Evolutionary conservation across 2,113 vertebrate species (phyloP).

Genomic region (Agelaius phoeniceus): DNA sequence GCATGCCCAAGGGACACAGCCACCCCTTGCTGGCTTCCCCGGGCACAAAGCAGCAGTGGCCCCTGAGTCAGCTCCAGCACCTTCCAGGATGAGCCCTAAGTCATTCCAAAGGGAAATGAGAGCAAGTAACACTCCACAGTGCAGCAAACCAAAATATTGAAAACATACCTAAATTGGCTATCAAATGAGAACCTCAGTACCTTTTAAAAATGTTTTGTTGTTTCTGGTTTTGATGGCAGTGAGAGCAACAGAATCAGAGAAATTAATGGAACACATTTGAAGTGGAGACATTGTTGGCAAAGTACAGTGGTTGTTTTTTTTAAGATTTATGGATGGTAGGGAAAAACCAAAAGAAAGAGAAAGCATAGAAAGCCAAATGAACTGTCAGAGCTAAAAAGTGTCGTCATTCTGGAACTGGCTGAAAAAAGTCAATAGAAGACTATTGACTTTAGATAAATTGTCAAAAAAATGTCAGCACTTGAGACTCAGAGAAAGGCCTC

Average conservation of each 20-base stretch:
- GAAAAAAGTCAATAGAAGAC: constrained; percentile 62
- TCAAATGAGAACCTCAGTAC: not conserved
- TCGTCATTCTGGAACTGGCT: constrained; percentile 39
- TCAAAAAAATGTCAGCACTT: constrained; percentile 29
- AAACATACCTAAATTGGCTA: not conserved
- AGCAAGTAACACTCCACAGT: not conserved
- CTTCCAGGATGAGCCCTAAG: not conserved
- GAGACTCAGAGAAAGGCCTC: constrained; percentile 13
- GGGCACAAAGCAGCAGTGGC: not conserved
- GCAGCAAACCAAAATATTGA: not conserved
- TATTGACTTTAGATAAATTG: constrained; percentile 63
- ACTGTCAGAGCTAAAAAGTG: constrained; percentile 49
- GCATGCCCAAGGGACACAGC: not conserved
- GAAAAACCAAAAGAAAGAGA: not conserved
- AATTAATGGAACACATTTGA: not conserved
- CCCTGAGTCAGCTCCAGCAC: not conserved
- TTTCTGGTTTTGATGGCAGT: not conserved
- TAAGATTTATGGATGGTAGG: constrained; percentile 20
- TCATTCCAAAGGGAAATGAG: not conserved
- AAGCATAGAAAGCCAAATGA: constrained; percentile 18
- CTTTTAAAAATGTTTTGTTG: not conserved
- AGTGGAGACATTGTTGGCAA: not conserved
- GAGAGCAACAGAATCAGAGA: not conserved
- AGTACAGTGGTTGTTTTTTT: not conserved
- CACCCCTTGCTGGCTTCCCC: not conserved